phyloP scores from a whole-genome alignment of 1,140 invertebrate genomes.

The Colletes latitarsis region DNA sequence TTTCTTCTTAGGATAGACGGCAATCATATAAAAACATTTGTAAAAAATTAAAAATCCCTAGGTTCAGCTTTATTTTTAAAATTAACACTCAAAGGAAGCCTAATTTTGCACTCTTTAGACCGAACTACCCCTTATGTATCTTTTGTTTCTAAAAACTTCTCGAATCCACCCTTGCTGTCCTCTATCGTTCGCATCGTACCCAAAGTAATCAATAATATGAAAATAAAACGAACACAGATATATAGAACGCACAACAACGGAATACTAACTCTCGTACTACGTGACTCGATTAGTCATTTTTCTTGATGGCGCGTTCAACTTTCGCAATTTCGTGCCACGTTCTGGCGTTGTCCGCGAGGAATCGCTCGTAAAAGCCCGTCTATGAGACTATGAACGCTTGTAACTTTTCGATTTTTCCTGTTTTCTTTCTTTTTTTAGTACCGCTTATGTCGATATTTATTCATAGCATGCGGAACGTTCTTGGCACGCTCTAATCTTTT shows the following conservation, averaged over 20 bases:
- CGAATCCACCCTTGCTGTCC: not conserved
- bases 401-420: not conserved
- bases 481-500: not conserved
- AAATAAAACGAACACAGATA: not conserved
- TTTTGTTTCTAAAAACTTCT: constrained; percentile 13
- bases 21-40: no score
- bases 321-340: constrained; percentile 28
- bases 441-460: not conserved
- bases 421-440: not conserved
- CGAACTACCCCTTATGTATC: no score
- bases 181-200: not conserved
- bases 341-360: not conserved
- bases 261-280: not conserved
- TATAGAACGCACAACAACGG: not conserved
- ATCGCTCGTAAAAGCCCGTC: not conserved
- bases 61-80: no score
- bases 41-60: no score
- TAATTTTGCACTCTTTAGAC: no score
- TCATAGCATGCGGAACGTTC: not conserved
- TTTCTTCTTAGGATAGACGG: no score
- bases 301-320: constrained; percentile 35
- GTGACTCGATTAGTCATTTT: constrained; percentile 22
- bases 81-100: no score
- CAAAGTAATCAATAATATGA: constrained; percentile 6
- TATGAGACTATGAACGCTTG: not conserved